phyloP scores from a whole-genome alignment of 1,140 invertebrate genomes.

The Campodea augens region DNA sequence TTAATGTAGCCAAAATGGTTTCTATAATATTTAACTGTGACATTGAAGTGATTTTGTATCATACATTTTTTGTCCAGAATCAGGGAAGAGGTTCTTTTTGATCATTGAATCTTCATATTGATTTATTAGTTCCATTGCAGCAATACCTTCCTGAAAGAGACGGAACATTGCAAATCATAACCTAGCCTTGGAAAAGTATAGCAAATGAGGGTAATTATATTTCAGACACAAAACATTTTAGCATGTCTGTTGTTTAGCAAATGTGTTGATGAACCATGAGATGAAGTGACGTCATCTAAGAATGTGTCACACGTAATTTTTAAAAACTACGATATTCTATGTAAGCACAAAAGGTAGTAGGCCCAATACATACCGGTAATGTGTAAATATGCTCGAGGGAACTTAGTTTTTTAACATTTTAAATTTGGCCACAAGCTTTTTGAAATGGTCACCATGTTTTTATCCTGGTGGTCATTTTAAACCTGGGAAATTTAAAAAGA shows the following conservation, averaged over 20 bases:
- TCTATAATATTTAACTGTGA: slow-evolving; percentile 9
- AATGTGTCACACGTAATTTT: too few species aligned
- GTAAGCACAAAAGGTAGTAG: too few species aligned
- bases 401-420: too few species aligned
- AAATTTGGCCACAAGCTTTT: too few species aligned
- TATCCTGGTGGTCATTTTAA: too few species aligned
- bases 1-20: slow-evolving; percentile 2
- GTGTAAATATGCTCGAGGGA: too few species aligned
- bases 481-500: too few species aligned
- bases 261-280: too few species aligned
- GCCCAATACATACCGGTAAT: too few species aligned
- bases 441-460: too few species aligned
- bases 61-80: slow-evolving; percentile 37
- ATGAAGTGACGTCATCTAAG: slow-evolving; percentile 3
- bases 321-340: too few species aligned
- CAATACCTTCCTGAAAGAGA: slow-evolving; percentile 34
- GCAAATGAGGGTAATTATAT: slow-evolving; percentile 8
- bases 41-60: slow-evolving; percentile 18
- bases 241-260: too few species aligned
- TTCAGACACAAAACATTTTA: slow-evolving; percentile 7
- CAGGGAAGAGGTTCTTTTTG: slow-evolving; percentile 32
- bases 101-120: slow-evolving; percentile 45
- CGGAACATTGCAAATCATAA: slow-evolving; percentile 7
- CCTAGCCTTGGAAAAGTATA: slow-evolving; percentile 4
- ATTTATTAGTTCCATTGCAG: slow-evolving; percentile 41